Evolutionary conservation across 2,797 vertebrate species (phyloP), one percentile per base, ranked within the genome.

Genomic region (Manis javanica): DNA sequence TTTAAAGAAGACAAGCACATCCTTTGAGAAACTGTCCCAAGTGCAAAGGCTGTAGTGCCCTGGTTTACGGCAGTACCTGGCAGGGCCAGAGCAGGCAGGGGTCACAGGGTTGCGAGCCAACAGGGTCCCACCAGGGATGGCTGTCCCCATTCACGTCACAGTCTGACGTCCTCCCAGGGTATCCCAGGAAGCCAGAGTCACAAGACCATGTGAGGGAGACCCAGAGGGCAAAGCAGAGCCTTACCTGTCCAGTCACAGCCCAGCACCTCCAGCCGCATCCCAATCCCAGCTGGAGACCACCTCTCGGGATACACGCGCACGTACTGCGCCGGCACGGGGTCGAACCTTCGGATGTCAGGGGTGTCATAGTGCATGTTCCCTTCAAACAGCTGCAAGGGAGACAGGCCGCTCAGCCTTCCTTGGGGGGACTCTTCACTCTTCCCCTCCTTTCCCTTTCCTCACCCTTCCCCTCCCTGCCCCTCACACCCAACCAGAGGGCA

Each of bases 311-410:
- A 99, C 29, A 99, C 98, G 53, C 99, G 98, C 96, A 99, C 96
- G 15, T 99, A 99, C 98, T 99, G 99, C 0, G 99, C 99, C 49
- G 98, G 99, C 34, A 99, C 98, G 42, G 99, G 99, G 5, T 99
- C 99, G 69, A 99, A 99, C 92, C 99, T 98, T 34, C 99, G 98
- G 86, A 99, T 99, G 97, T 99, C 99, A 0, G 99, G 99, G 14
- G 99, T 99, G 93, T 99, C 99, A 0, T 99, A 99, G 98, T 99
- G 99, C 94, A 99, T 98, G 98, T 99, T 99, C n/a, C 99, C 99
- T 98, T 99, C 99, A 84, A 99, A 99, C 83, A 99, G 98, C 99
- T 99, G 98, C 83, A 46, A 91, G 66, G 91, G 71, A 98, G 42
- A 95, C 19, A 97, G 37, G 51, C 5, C 24, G 55, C 81, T 87